These are phyloP conservation scores for Sternarchorhynchus goeldii DNA, from an alignment of 2,797 vertebrate genomes.

Conservation along the genomic window DNA sequence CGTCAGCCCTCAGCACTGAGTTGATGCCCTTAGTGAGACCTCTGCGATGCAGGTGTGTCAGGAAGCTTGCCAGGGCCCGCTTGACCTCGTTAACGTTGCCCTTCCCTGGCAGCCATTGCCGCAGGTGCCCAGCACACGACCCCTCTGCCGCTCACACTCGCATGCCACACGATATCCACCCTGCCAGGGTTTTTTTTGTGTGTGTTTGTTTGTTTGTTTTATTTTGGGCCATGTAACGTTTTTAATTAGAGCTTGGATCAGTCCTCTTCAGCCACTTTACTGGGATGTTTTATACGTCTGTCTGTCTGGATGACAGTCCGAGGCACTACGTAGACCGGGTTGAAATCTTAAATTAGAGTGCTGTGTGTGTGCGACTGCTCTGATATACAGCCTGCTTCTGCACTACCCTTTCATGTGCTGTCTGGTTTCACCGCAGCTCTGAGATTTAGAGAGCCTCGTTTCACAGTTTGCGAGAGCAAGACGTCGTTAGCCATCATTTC, in stretches of 20 bases:
- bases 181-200: not conserved
- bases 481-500: slow-evolving; percentile 37
- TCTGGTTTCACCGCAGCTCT: slow-evolving; percentile 31
- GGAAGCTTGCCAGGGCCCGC: not conserved
- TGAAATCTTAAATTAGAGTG: slow-evolving; percentile 49
- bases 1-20: too few relatives aligned
- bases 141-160: slow-evolving; percentile 4
- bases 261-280: slow-evolving; percentile 44
- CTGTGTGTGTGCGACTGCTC: slow-evolving; percentile 14
- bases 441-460: slow-evolving; percentile 42
- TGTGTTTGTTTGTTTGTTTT: not conserved
- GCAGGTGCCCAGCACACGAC: not conserved
- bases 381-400: slow-evolving; percentile 26
- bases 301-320: slow-evolving; percentile 25
- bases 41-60: slow-evolving; percentile 35
- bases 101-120: slow-evolving; percentile 37
- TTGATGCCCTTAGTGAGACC: too few relatives aligned
- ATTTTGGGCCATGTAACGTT: slow-evolving; percentile 46
- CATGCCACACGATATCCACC: slow-evolving; percentile 30
- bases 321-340: slow-evolving; percentile 18
- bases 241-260: slow-evolving; percentile 49
- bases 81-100: slow-evolving; percentile 35
- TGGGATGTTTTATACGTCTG: slow-evolving; percentile 49
- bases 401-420: slow-evolving; percentile 33
- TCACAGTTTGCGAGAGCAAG: slow-evolving; percentile 34